Evolutionary conservation across 2,113 vertebrate genomes (phyloP).

Genomic region (Vireo altiloquus): DNA sequence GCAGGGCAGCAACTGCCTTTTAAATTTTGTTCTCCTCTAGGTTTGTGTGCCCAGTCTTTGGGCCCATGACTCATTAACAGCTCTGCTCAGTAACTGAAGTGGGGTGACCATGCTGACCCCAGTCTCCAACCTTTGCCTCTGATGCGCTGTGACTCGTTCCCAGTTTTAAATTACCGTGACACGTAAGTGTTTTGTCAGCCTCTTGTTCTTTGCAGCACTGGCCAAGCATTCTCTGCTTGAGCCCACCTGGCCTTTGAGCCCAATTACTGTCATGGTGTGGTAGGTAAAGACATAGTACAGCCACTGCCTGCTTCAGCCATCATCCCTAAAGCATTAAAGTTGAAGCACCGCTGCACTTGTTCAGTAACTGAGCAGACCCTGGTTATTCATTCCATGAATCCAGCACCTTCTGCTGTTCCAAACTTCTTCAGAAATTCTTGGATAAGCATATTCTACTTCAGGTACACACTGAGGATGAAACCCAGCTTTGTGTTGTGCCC

Average conservation of each 20-base stretch:
- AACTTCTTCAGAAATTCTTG: neutral
- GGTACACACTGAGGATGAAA: neutral
- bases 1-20: neutral
- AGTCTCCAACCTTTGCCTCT: neutral
- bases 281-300: neutral
- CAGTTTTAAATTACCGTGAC: neutral
- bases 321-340: neutral
- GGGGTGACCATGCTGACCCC: neutral
- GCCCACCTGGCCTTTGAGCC: neutral
- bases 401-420: neutral
- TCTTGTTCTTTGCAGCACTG: neutral
- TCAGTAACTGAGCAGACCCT: neutral
- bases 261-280: neutral
- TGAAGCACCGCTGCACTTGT: neutral
- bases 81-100: neutral
- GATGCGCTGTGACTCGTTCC: neutral
- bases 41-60: neutral
- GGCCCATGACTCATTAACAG: neutral
- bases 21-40: neutral
- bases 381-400: neutral
- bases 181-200: neutral
- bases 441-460: neutral
- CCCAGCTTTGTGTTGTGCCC: neutral
- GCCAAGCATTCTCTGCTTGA: neutral
- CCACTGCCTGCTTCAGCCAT: neutral